Conservation (phyloP, 1,140 invertebrate species). For the Aphelenchoides fujianensis region DNA sequence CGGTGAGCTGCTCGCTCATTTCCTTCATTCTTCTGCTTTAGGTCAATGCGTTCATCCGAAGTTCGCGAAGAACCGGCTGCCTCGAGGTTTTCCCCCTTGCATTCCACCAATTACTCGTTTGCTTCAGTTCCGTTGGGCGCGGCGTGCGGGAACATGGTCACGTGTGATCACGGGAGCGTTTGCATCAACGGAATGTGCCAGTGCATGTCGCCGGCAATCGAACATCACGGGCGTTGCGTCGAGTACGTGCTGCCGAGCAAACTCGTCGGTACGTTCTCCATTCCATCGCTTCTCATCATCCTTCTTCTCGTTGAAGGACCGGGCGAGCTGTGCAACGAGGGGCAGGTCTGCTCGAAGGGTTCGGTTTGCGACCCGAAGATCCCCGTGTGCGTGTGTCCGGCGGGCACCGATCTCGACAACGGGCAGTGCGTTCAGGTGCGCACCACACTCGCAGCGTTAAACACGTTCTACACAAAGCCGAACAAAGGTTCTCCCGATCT, state of each 20-base stretch:
- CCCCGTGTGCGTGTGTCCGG: slow-evolving; percentile 58
- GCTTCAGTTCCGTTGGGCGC: slow-evolving; percentile 39
- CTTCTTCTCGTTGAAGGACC: slow-evolving; percentile 45
- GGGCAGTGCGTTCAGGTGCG: slow-evolving; percentile 47
- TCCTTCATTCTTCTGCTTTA: no score
- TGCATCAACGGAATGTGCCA: slow-evolving; percentile 52
- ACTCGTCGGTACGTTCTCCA: slow-evolving; percentile 45
- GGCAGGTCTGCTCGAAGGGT: slow-evolving; percentile 49
- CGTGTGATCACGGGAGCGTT: slow-evolving; percentile 39
- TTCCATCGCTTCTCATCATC: slow-evolving; percentile 4
- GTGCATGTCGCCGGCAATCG: slow-evolving; percentile 52
- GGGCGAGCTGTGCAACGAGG: slow-evolving; percentile 56
- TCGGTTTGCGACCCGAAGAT: slow-evolving; percentile 56
- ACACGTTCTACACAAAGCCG: slow-evolving; percentile 22
- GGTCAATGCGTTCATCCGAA: slow-evolving; percentile 52
- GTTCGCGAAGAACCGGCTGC: neutral
- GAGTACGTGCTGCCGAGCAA: slow-evolving; percentile 35
- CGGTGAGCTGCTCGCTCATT: no score
- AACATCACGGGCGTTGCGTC: slow-evolving; percentile 53
- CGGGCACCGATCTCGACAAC: slow-evolving; percentile 52
- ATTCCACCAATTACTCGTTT: neutral
- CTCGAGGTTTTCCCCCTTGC: slow-evolving; percentile 1
- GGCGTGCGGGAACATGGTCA: slow-evolving; percentile 6
- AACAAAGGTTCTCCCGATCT: neutral
- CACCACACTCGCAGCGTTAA: slow-evolving; percentile 20